These are phyloP conservation scores for Leptopilina syphax DNA, from an alignment of 2,888 invertebrate species.

Conservation along the genomic window DNA sequence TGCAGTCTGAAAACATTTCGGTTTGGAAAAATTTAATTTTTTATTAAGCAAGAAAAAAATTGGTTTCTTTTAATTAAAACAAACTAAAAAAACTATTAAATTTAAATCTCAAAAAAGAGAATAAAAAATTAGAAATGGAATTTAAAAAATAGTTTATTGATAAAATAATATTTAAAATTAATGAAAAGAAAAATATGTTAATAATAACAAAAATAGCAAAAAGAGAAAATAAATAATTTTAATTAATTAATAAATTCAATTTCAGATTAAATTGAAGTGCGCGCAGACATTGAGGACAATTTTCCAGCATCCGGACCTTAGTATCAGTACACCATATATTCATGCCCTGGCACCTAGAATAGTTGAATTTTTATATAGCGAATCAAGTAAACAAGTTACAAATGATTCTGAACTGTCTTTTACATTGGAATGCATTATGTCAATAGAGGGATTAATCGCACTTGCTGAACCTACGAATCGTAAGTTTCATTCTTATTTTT, in stretches of 20 bases:
- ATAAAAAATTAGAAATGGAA: no score
- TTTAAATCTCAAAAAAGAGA: no score
- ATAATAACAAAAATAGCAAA: no score
- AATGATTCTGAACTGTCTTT: slow-evolving; percentile 85
- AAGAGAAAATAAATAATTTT: no score
- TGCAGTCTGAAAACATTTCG: slow-evolving; percentile 82
- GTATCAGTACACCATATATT: slow-evolving; percentile 87
- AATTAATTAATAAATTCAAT: neutral
- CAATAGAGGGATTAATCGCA: slow-evolving; percentile 86
- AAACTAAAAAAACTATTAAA: no score
- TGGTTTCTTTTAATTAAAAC: slow-evolving; percentile 48
- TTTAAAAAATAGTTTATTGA: no score
- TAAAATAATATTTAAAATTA: no score
- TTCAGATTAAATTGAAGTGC: slow-evolving; percentile 86
- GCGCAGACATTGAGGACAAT: slow-evolving; percentile 88
- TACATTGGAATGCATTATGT: slow-evolving; percentile 84
- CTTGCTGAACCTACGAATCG: slow-evolving; percentile 87
- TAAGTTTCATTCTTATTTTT: slow-evolving; percentile 77
- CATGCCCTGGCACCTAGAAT: slow-evolving; percentile 88
- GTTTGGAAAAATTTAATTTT: slow-evolving; percentile 71
- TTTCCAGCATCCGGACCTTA: slow-evolving; percentile 84
- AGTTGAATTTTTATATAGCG: slow-evolving; percentile 85
- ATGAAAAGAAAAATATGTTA: no score
- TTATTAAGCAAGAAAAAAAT: slow-evolving; percentile 40
- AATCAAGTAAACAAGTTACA: slow-evolving; percentile 80